Percentiles rank a stretch among this genome's conserved stretches.
These are phyloP conservation scores for Darevskia nairensis DNA, from an alignment of 2,797 vertebrate genomes.

Conservation along the genomic window DNA sequence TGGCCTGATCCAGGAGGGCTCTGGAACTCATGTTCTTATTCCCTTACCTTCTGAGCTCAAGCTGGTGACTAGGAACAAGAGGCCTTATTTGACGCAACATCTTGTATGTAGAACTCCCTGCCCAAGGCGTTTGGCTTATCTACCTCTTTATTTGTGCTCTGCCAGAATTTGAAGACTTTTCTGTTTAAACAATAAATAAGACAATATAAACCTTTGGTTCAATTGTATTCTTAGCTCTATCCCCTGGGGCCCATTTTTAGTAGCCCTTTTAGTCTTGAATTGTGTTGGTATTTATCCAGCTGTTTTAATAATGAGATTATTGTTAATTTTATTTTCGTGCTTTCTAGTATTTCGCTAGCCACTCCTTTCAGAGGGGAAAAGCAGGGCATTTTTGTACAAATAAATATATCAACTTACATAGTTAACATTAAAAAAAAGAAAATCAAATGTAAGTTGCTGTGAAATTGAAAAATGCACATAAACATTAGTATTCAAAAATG, in stretches of 20 bases:
- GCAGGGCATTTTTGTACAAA: not conserved
- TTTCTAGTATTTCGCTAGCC: not conserved
- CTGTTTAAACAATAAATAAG: not conserved
- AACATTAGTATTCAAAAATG: conserved; percentile 1
- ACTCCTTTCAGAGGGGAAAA: not conserved
- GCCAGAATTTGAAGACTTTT: not conserved
- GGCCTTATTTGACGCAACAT: not conserved
- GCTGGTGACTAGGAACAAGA: not conserved
- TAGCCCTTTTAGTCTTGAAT: not conserved
- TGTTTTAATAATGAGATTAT: not conserved
- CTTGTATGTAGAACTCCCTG: not conserved
- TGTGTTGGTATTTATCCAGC: too few species aligned
- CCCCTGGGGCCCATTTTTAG: not conserved
- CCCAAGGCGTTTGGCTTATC: not conserved
- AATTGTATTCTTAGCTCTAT: not conserved
- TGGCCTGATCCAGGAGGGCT: too few species aligned
- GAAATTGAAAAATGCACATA: conserved; percentile 11
- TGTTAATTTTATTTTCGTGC: not conserved
- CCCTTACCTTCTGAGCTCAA: not conserved
- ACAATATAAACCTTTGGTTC: not conserved
- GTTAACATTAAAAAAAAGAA: conserved; percentile 14
- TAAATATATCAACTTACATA: conserved; percentile 45
- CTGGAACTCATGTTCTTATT: not conserved
- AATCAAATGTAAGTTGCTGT: not conserved
- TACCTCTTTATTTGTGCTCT: not conserved